phyloP scores from a whole-genome alignment of 2,888 invertebrate species.

The Sphaeridia pumilis region DNA sequence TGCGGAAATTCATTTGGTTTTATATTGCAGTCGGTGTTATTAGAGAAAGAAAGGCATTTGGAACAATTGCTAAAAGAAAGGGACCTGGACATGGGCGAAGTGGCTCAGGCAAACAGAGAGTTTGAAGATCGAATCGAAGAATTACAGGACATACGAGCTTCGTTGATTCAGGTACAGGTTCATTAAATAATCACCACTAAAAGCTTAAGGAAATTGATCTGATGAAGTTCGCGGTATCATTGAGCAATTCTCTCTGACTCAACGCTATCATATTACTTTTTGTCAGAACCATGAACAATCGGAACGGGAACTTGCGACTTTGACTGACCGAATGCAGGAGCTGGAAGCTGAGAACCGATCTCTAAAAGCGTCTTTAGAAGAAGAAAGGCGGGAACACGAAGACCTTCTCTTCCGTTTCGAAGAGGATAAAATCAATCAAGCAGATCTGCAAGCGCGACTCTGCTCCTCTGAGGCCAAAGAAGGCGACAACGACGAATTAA shows the following conservation, averaged over 20 bases:
- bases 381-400: slow-evolving; percentile 69
- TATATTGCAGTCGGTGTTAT: slow-evolving; percentile 62
- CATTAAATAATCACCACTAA: neutral
- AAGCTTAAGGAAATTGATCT: neutral
- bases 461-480: slow-evolving; percentile 5
- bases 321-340: slow-evolving; percentile 42
- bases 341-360: slow-evolving; percentile 42
- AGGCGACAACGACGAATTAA: slow-evolving; percentile 2
- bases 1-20: slow-evolving; percentile 2
- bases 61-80: slow-evolving; percentile 82
- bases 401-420: slow-evolving; percentile 82
- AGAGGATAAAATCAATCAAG: slow-evolving; percentile 78
- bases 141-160: slow-evolving; percentile 47
- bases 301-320: slow-evolving; percentile 42
- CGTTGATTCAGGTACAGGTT: slow-evolving; percentile 8
- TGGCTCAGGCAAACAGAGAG: slow-evolving; percentile 63
- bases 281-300: slow-evolving; percentile 43
- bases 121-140: slow-evolving; percentile 65
- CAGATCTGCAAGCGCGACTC: slow-evolving; percentile 59
- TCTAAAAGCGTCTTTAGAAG: slow-evolving; percentile 47
- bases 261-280: neutral
- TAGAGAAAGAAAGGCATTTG: slow-evolving; percentile 89
- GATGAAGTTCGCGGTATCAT: neutral
- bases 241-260: neutral
- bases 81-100: slow-evolving; percentile 78